Evolutionary conservation across 2,113 vertebrate genomes (phyloP).

Genomic region (Campylomormyrus numenius): DNA sequence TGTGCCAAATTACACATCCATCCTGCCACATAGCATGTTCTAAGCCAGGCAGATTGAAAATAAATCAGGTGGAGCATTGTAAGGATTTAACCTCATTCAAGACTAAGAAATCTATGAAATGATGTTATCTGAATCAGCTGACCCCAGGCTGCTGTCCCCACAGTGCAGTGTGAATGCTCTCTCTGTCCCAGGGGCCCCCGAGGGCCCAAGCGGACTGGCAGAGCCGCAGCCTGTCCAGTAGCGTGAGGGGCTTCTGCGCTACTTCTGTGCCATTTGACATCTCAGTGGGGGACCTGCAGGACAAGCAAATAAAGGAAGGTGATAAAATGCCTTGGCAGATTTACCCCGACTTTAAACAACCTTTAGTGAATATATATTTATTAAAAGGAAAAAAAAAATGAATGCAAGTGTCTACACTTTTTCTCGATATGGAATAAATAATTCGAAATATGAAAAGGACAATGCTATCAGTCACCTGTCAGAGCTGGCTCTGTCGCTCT

Average conservation of each 20-base stretch:
- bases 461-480: conserved; percentile 23
- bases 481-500: background rate
- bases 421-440: background rate
- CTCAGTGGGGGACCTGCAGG: background rate
- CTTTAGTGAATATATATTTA: background rate
- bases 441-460: background rate
- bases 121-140: conserved; percentile 32
- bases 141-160: conserved; percentile 64
- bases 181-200: conserved; percentile 38
- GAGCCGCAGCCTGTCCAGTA: conserved; percentile 56
- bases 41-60: background rate
- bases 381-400: background rate
- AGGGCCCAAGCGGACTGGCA: conserved; percentile 67
- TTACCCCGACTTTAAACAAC: background rate
- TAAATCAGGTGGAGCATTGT: background rate
- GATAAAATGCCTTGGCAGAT: background rate
- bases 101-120: background rate
- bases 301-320: background rate
- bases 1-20: background rate
- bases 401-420: background rate
- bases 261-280: conserved; percentile 23
- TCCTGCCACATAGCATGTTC: background rate
- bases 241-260: conserved; percentile 28
- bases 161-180: conserved; percentile 51
- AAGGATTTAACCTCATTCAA: background rate